A percentile compares a stretch with the other conserved stretches of the same genome.
Conservation (phyloP, 2,888 invertebrate species). For the Entomobrya proxima region DNA sequence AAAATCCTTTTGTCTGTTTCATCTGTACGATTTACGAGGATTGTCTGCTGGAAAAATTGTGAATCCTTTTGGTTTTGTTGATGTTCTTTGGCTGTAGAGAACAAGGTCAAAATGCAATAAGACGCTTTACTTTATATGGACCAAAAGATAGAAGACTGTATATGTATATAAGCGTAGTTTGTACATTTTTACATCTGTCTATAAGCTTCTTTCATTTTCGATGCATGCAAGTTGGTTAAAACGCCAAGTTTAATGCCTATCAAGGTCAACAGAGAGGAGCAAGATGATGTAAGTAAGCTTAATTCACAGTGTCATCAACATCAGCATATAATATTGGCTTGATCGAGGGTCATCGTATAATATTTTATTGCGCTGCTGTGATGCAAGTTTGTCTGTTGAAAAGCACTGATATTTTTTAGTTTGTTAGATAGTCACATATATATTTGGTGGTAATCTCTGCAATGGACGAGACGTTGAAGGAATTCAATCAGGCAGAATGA, state of each 20-base stretch:
- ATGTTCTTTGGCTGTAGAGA: neutral
- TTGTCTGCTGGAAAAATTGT: slow-evolving; percentile 60
- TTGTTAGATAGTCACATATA: neutral
- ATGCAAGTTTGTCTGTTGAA: neutral
- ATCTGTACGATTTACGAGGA: slow-evolving; percentile 61
- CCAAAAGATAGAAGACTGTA: neutral
- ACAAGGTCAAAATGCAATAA: slow-evolving; percentile 31
- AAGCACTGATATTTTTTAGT: neutral
- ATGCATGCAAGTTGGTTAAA: neutral
- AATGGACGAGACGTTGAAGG: no score
- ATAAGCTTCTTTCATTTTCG: neutral
- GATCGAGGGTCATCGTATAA: neutral
- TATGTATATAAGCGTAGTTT: neutral
- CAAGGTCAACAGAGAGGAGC: slow-evolving; percentile 44
- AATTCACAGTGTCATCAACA: slow-evolving; percentile 37
- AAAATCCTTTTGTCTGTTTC: slow-evolving; percentile 60
- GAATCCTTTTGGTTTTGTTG: slow-evolving; percentile 39
- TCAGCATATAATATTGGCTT: neutral
- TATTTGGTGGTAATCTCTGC: neutral
- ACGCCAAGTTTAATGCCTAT: slow-evolving; percentile 45
- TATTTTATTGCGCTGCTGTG: neutral
- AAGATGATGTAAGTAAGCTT: slow-evolving; percentile 33
- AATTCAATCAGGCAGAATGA: slow-evolving; percentile 39
- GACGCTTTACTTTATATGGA: slow-evolving; percentile 16
- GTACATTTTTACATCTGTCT: neutral